A percentile compares a stretch with the other conserved stretches of the same genome.
phyloP scores from a whole-genome alignment of 2,113 vertebrate species.

The Rhinolophus ferrumequinum region DNA sequence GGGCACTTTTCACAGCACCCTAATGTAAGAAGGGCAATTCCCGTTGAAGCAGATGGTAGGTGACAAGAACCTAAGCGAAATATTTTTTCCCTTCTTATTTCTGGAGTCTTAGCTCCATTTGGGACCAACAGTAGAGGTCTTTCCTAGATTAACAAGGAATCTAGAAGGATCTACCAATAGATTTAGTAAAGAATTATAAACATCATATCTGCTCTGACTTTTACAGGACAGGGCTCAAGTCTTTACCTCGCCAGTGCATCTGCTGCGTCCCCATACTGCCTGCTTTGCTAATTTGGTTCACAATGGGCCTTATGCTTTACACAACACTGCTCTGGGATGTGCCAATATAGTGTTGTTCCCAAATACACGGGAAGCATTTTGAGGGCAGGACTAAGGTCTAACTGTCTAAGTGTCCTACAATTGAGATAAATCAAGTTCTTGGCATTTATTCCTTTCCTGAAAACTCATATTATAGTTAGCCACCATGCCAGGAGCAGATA shows the following conservation, averaged over 20 bases:
- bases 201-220: neutral
- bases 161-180: neutral
- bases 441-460: slow-evolving; percentile 21
- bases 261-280: neutral
- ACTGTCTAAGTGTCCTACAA: neutral
- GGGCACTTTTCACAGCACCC: neutral
- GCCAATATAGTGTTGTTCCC: neutral
- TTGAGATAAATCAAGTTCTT: neutral
- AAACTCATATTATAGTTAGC: neutral
- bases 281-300: neutral
- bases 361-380: neutral
- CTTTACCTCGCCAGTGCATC: neutral
- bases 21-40: neutral
- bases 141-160: slow-evolving; percentile 24
- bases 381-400: neutral
- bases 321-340: neutral
- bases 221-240: neutral
- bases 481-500: neutral
- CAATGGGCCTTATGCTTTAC: neutral
- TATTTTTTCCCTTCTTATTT: neutral
- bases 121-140: neutral
- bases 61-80: neutral
- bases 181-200: neutral
- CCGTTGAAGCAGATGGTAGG: neutral
- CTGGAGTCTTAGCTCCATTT: neutral